Percentiles rank a stretch among this genome's conserved stretches.
These are phyloP conservation scores for Girardia tigrina DNA, from an alignment of 2,888 invertebrate species.

Conservation along the genomic window DNA sequence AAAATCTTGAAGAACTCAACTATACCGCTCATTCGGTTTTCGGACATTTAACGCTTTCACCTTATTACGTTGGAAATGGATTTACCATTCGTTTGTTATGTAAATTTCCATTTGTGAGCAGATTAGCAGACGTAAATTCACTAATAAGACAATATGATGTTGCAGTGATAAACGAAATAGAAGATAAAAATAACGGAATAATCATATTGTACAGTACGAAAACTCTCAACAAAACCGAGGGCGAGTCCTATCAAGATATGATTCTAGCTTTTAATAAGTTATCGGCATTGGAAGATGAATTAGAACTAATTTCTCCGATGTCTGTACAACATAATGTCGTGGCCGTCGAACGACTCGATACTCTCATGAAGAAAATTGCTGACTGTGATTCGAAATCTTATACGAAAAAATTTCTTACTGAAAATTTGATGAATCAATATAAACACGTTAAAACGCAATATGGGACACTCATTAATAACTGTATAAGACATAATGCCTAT, in stretches of 20 bases:
- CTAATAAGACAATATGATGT: background rate
- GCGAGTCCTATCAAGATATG: background rate
- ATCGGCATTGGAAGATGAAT: background rate
- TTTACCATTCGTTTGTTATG: background rate
- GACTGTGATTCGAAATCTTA: constrained; percentile 16
- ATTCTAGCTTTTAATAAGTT: background rate
- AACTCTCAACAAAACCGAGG: background rate
- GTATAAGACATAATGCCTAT: constrained; percentile 27
- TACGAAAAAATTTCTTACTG: constrained; percentile 19
- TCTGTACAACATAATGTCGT: background rate
- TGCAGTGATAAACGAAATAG: background rate
- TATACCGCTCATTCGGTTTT: background rate
- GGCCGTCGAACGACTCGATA: background rate
- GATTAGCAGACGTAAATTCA: background rate
- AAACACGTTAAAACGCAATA: background rate
- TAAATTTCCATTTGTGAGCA: background rate
- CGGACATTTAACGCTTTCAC: background rate
- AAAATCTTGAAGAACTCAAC: background rate
- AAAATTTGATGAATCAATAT: background rate
- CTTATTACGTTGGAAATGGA: background rate
- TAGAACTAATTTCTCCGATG: background rate
- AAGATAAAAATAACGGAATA: constrained; percentile 9
- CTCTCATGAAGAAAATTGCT: background rate
- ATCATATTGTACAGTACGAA: background rate
- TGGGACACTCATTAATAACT: background rate